Evolutionary conservation across 1,140 invertebrate species (phyloP).

Genomic region (Caerostris extrusa): DNA sequence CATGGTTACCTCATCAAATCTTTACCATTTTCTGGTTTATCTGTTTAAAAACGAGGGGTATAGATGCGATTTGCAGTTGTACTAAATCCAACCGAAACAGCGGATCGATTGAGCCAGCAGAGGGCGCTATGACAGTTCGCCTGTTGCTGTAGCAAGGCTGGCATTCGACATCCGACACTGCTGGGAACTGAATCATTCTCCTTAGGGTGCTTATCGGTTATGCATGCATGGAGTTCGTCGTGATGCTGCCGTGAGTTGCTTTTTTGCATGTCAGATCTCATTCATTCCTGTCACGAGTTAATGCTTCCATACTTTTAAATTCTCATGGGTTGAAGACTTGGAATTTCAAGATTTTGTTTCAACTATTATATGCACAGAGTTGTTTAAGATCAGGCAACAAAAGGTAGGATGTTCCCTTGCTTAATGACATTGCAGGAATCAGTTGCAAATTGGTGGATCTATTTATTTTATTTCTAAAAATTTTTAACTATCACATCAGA

Average conservation of each 20-base stretch:
- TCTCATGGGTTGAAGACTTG: background rate
- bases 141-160: conserved; percentile 67
- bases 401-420: background rate
- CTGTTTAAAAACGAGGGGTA: too few relatives aligned
- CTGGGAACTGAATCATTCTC: background rate
- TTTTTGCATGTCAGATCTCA: background rate
- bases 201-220: background rate
- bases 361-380: background rate
- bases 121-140: conserved; percentile 37
- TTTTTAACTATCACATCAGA: background rate
- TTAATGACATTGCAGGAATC: background rate
- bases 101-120: background rate
- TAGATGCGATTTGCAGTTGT: too few relatives aligned
- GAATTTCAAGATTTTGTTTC: too few relatives aligned
- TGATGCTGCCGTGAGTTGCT: background rate
- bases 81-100: too few relatives aligned
- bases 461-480: background rate
- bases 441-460: background rate
- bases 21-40: too few relatives aligned
- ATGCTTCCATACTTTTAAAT: background rate
- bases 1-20: too few relatives aligned
- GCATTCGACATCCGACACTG: conserved; percentile 33
- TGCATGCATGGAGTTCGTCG: conserved; percentile 50
- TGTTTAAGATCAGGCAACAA: background rate
- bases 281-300: background rate